Evolutionary conservation across 2,888 invertebrate genomes (phyloP), one percentile per base, ranked within the genome.

Genomic region (Drosophila pegasa): DNA sequence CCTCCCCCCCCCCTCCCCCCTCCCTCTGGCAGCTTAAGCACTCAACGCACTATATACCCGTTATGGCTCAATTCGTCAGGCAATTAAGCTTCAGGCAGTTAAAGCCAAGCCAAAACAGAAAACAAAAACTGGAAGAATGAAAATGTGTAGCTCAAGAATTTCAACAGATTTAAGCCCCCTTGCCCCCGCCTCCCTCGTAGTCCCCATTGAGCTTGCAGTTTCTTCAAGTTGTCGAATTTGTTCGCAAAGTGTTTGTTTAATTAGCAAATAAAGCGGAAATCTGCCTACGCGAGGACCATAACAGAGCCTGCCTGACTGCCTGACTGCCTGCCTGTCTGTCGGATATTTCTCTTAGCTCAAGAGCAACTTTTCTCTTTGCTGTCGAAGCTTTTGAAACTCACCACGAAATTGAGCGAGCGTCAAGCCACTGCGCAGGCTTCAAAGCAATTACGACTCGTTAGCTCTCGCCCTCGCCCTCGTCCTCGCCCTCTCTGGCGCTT

Each of bases 211-310:
- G 29, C 27, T 33, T 16, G 62, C 47, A 25, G 18, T 43, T 60
- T 31, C 41, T 37, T 27, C 38, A 45, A 58, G 35, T 41, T 57
- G 52, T 37, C 58, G 41, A 61, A 61, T 56, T 72, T 51, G 18
- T 48, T 47, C n/a, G 16, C 66, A 67, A 75, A 75, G 58, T 72
- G 61, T 74, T 63, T 47, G 64, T 79, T 84, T 80, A 80, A 87
- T 84, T 84, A 70, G 69, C 77, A 88, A 88, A 78, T 70, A 74
- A 82, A 71, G 60, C 75, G 66, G 63, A 60, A 80, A 63, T 62
- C 47, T 25, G 58, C 41, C 60, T 43, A 41, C 40, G 64, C 40
- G 41, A n/a, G 25, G 35, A 22, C 40, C 27, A 29, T 16, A 55
- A 38, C 63, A 35, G 41, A 20, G 48, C n/a, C 35, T 10, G 18